Conservation (phyloP, 2,888 invertebrate species). For the Merodon equestris region DNA sequence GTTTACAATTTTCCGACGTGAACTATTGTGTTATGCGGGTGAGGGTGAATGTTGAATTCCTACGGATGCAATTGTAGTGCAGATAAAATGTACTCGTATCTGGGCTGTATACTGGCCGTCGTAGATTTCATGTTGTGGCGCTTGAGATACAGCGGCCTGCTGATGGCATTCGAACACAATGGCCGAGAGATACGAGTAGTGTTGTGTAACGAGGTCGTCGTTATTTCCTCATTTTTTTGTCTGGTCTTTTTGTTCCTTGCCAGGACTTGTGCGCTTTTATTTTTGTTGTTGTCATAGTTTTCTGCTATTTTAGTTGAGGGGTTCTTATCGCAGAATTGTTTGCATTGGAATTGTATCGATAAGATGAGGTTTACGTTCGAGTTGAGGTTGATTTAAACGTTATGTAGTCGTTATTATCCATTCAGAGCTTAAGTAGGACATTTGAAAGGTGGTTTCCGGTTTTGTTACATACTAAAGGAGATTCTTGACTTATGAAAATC, state of each 20-base stretch:
- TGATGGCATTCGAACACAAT: constrained; percentile 62
- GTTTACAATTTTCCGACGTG: constrained; percentile 57
- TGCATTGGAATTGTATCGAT: constrained; percentile 55
- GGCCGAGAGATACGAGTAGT: constrained; percentile 38
- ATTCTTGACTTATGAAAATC: too few relatives aligned
- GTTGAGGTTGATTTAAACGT: too few relatives aligned
- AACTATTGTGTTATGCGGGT: neutral
- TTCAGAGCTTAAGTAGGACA: too few relatives aligned
- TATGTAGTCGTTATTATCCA: too few relatives aligned
- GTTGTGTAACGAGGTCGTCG: constrained; percentile 49
- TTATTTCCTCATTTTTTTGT: constrained; percentile 23
- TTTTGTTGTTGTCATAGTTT: constrained; percentile 9
- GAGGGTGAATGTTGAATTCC: constrained; percentile 10
- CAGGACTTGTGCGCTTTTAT: neutral
- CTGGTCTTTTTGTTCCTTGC: constrained; percentile 9
- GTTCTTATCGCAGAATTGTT: constrained; percentile 59
- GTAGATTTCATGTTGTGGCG: constrained; percentile 55
- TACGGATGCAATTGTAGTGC: constrained; percentile 50
- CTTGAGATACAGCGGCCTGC: constrained; percentile 45
- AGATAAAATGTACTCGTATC: constrained; percentile 38
- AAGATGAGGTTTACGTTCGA: constrained; percentile 27
- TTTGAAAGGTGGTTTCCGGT: too few relatives aligned
- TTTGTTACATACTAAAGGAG: too few relatives aligned
- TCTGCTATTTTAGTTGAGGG: constrained; percentile 14
- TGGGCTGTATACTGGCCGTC: constrained; percentile 40